A percentile compares a stretch with the other conserved stretches of the same genome.
Conservation (phyloP, 2,113 vertebrate species). For the Dicentrarchus labrax region DNA sequence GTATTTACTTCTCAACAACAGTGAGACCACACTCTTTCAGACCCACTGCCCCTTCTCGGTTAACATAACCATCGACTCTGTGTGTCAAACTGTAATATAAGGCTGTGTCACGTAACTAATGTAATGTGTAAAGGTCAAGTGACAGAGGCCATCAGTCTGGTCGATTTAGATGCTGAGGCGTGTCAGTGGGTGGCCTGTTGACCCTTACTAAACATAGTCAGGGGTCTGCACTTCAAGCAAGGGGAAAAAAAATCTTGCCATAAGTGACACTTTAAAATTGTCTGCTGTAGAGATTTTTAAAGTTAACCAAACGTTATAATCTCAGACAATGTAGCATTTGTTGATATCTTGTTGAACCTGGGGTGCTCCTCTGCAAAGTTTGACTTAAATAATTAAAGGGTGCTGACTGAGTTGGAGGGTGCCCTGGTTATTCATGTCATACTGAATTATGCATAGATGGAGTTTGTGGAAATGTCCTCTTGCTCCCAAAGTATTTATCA, state of each 20-base stretch:
- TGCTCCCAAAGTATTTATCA: conserved; percentile 55
- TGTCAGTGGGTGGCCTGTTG: conserved; percentile 7
- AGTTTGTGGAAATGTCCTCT: conserved; percentile 62
- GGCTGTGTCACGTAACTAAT: conserved; percentile 42
- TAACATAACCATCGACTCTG: conserved; percentile 41
- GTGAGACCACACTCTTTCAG: conserved; percentile 3
- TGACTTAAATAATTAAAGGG: conserved; percentile 64
- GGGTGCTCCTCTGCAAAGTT: conserved; percentile 41
- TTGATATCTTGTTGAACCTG: conserved; percentile 45
- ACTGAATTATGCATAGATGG: conserved; percentile 71
- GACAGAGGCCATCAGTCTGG: conserved; percentile 26
- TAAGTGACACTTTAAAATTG: neutral
- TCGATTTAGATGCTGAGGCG: conserved; percentile 35
- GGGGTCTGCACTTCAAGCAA: neutral
- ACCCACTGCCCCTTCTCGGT: conserved; percentile 3
- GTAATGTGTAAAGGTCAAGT: conserved; percentile 44
- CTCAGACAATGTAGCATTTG: conserved; percentile 3
- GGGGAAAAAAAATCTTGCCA: neutral
- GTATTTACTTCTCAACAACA: neutral
- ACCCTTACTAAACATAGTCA: conserved; percentile 22
- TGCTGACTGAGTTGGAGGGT: conserved; percentile 53
- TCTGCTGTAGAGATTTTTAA: neutral
- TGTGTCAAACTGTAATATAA: conserved; percentile 42
- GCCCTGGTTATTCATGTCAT: conserved; percentile 57
- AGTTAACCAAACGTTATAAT: neutral